A percentile compares a stretch with the other conserved stretches of the same genome.
Evolutionary conservation across 2,113 vertebrate species (phyloP).

Genomic region (Erythrocercus mccallii): DNA sequence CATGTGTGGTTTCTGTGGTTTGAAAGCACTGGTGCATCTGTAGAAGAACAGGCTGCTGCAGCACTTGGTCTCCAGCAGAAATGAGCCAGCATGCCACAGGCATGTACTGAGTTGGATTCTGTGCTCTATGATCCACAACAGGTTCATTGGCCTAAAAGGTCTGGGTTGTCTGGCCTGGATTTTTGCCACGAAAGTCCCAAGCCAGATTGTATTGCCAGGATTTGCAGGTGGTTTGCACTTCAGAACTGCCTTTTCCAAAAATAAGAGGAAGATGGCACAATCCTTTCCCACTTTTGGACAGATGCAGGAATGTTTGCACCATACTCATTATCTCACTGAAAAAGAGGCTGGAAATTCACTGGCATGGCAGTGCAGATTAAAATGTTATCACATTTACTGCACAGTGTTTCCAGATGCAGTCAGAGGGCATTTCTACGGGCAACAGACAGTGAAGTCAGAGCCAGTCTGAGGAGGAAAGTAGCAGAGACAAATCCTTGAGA

Average conservation of each 20-base stretch:
- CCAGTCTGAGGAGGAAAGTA: background rate
- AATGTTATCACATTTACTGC: background rate
- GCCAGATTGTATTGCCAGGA: background rate
- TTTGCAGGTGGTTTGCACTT: background rate
- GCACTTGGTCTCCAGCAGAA: background rate
- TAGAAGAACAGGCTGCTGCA: background rate
- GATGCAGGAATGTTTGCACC: background rate
- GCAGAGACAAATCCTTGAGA: background rate
- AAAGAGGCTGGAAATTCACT: background rate
- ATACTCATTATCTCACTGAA: background rate
- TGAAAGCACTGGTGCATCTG: background rate
- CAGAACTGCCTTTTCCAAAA: background rate
- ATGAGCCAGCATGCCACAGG: background rate
- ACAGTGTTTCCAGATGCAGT: background rate
- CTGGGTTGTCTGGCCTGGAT: background rate
- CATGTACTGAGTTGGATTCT: background rate
- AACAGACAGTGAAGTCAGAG: background rate
- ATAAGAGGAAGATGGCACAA: background rate
- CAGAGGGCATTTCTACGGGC: background rate
- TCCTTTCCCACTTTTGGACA: background rate
- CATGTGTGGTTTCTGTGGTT: background rate
- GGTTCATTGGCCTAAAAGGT: background rate
- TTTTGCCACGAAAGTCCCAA: background rate
- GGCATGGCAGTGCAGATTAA: background rate
- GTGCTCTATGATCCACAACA: background rate